These are phyloP conservation scores for Bathynomus jamesi DNA, from an alignment of 1,140 invertebrate genomes.

Conservation along the genomic window DNA sequence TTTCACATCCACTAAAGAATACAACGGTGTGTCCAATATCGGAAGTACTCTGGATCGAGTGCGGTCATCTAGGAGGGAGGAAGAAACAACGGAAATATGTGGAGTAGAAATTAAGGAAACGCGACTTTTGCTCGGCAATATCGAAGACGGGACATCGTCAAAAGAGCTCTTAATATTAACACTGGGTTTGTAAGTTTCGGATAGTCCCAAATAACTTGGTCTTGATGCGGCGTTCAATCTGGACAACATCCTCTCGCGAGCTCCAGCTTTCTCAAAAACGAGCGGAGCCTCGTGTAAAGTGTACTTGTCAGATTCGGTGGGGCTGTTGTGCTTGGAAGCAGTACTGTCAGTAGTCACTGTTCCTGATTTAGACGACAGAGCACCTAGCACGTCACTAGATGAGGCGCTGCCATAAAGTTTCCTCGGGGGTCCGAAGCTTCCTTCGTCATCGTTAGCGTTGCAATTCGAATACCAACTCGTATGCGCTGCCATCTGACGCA, in stretches of 20 bases:
- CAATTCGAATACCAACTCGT: slow-evolving; percentile 21
- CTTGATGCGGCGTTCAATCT: not conserved
- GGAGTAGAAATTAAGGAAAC: too few species aligned
- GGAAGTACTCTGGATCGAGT: too few species aligned
- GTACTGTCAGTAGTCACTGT: not conserved
- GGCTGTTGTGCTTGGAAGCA: slow-evolving; percentile 27
- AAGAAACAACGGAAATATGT: too few species aligned
- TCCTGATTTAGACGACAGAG: slow-evolving; percentile 16
- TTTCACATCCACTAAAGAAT: too few species aligned
- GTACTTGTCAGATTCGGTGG: slow-evolving; percentile 35
- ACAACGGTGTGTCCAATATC: too few species aligned
- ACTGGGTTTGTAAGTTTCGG: not conserved
- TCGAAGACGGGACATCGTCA: slow-evolving; percentile 1
- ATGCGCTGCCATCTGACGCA: slow-evolving; percentile 32
- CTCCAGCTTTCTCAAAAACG: slow-evolving; percentile 31
- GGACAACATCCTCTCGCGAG: slow-evolving; percentile 16
- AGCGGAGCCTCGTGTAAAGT: slow-evolving; percentile 31
- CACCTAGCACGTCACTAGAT: slow-evolving; percentile 26
- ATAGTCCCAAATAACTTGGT: not conserved
- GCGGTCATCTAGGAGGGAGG: too few species aligned
- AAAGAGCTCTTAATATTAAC: not conserved
- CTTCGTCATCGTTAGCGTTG: slow-evolving; percentile 25
- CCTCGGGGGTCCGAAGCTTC: slow-evolving; percentile 30
- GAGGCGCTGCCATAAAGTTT: slow-evolving; percentile 35
- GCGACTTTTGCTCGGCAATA: too few species aligned